Evolutionary conservation across 1,140 invertebrate species (phyloP), one percentile per base, ranked within the genome.

Genomic region (Ceratitis capitata): DNA sequence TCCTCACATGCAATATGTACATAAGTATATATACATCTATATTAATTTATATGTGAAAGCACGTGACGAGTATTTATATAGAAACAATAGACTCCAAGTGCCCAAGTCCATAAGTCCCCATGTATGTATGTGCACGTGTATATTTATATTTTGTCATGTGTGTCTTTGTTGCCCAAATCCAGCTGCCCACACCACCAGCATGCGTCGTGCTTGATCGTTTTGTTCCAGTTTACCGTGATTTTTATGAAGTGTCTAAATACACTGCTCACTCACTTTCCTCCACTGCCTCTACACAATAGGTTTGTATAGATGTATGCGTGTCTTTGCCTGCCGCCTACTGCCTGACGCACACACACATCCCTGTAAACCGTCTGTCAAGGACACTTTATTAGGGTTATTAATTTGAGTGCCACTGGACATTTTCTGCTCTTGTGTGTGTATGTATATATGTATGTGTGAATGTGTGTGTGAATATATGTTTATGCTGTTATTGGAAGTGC

Each of bases 361-460:
- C 69, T 42, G n/a, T 78, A 23, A 78, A 39, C 69, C 39, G 32
- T 78, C 69, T 78, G 69, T 78, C 69, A 78, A 78, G 69, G 69
- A 78, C 69, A 78, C 69, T 78, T 78, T 78, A 78, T 78, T 78
- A 78, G 69, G 69, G 69, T 78, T 78, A 78, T 78, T 78, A 78
- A 78, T 78, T 78, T 78, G 19, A 78, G 69, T 78, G 69, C 69
- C 32, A 78, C 39, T 78, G 39, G 69, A 78, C 69, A 78, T 78
- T 45, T 78, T 16, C n/a, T n/a, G n/a, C n/a, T n/a, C n/a, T n/a
- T n/a, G n/a, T n/a, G n/a, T n/a, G n/a, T n/a, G n/a, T n/a, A n/a
- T n/a, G n/a, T n/a, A n/a, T n/a, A n/a, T n/a, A n/a, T n/a, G n/a
- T n/a, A n/a, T n/a, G n/a, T n/a, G n/a, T n/a, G n/a, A n/a, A n/a